Percentiles rank a stretch among this genome's conserved stretches.
Evolutionary conservation across 2,797 vertebrate genomes (phyloP).

Genomic region (Girardinus metallicus): DNA sequence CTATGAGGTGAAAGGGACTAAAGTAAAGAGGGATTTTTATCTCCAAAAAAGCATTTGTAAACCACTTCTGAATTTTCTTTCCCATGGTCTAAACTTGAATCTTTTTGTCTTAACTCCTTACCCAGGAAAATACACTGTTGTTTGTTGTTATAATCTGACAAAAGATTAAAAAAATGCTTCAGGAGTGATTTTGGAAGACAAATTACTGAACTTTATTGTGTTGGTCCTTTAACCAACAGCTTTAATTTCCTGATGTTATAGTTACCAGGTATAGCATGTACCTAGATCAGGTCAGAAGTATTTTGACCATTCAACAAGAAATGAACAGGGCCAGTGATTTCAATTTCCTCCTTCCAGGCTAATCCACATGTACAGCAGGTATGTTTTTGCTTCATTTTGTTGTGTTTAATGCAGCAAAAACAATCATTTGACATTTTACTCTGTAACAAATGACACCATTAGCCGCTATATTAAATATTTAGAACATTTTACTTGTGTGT

Average conservation of each 20-base stretch:
- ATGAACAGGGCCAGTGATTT: neutral
- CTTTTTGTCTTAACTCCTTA: neutral
- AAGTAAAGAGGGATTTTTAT: neutral
- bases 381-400: neutral
- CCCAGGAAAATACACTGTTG: neutral
- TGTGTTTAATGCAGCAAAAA: neutral
- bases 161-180: neutral
- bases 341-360: neutral
- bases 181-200: neutral
- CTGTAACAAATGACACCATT: conserved; percentile 1
- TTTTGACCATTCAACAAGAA: neutral
- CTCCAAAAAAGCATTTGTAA: neutral
- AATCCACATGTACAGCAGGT: neutral
- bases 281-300: neutral
- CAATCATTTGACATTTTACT: neutral
- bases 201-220: neutral
- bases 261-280: neutral
- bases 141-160: neutral
- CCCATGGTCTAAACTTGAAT: neutral
- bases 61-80: neutral
- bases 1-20: neutral
- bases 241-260: neutral
- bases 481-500: conserved; percentile 2
- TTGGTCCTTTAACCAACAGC: neutral
- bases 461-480: conserved; percentile 6